Evolutionary conservation across 2,888 invertebrate genomes (phyloP).

Genomic region (Caenorhabditis sulstoni): DNA sequence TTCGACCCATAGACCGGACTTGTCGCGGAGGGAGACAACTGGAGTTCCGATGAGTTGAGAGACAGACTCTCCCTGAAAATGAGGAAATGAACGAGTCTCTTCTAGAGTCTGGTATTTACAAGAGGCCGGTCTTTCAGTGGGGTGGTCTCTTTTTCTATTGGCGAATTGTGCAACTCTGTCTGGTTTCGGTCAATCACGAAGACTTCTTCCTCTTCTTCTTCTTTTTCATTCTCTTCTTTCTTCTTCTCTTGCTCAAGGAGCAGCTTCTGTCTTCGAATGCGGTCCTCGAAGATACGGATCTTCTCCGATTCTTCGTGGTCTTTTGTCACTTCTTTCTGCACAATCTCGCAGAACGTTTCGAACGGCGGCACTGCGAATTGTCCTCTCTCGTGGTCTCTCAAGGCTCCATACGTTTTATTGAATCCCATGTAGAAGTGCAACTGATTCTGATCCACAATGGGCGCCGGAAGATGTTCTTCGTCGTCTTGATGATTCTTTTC

Average conservation of each 20-base stretch:
- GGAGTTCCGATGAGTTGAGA: conserved; percentile 48
- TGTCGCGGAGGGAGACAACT: conserved; percentile 29
- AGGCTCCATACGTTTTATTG: conserved; percentile 59
- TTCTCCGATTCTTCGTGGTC: conserved; percentile 22
- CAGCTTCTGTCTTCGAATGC: neutral
- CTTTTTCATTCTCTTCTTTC: neutral
- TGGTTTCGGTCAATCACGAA: no score
- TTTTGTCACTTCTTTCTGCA: conserved; percentile 43
- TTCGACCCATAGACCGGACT: conserved; percentile 9
- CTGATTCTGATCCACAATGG: conserved; percentile 37
- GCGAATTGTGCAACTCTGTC: no score
- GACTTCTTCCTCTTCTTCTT: neutral
- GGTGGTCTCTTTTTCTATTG: neutral
- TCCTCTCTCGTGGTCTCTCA: conserved; percentile 52
- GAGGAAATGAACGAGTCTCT: no score
- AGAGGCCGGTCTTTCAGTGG: neutral
- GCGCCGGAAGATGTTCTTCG: conserved; percentile 30
- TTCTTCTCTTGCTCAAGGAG: neutral
- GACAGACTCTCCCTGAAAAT: conserved; percentile 56
- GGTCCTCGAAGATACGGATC: conserved; percentile 5
- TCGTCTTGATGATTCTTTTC: neutral
- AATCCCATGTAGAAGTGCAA: conserved; percentile 62
- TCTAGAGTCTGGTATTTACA: neutral
- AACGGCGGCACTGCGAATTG: conserved; percentile 46
- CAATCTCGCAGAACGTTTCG: conserved; percentile 37